Conservation (phyloP, 2,113 vertebrate genomes). For the Centropristis striata region DNA sequence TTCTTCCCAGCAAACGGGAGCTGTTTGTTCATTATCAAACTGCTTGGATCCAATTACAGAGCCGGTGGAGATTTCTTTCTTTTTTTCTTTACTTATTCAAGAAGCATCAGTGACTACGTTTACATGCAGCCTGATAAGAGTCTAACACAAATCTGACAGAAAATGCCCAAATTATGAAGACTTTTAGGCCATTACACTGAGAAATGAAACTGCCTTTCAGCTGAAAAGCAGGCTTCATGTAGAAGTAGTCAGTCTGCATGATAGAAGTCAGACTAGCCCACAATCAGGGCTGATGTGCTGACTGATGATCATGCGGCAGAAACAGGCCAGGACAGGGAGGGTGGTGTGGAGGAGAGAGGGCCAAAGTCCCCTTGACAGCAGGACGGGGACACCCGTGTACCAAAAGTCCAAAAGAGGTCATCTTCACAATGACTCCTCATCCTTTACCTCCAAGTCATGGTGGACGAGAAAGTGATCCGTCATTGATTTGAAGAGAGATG, state of each 20-base stretch:
- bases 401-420: conserved; percentile 48
- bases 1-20: conserved; percentile 41
- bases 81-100: conserved; percentile 12
- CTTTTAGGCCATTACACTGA: not conserved
- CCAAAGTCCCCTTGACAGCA: conserved; percentile 36
- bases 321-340: not conserved
- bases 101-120: conserved; percentile 4
- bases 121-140: conserved; percentile 14
- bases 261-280: not conserved
- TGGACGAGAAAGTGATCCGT: not conserved
- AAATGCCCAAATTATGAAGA: conserved; percentile 16
- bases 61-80: not conserved
- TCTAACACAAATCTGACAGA: not conserved
- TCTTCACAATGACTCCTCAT: conserved; percentile 26
- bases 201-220: not conserved
- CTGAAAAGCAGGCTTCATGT: conserved; percentile 14
- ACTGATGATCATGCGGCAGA: conserved; percentile 32
- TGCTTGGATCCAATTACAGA: conserved; percentile 17
- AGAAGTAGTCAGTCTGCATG: conserved; percentile 9
- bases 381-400: conserved; percentile 39
- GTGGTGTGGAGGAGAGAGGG: conserved; percentile 19
- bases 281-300: conserved; percentile 21
- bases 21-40: conserved; percentile 41
- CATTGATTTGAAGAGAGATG: not conserved
- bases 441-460: conserved; percentile 20